Evolutionary conservation across 2,113 vertebrate species (phyloP).

Genomic region (Carassius gibelio): DNA sequence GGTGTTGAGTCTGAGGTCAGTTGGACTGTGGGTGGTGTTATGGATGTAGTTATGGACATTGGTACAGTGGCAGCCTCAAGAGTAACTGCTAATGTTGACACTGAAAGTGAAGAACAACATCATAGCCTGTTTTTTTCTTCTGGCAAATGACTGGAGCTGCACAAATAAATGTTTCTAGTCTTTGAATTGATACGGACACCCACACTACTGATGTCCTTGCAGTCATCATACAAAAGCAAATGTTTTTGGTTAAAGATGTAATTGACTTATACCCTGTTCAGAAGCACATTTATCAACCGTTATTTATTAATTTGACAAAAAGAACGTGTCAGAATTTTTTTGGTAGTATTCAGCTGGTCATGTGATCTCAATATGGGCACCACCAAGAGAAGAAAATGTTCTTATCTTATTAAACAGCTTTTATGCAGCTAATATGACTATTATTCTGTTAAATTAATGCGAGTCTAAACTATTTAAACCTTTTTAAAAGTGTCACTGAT

Average conservation of each 20-base stretch:
- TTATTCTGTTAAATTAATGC: no score
- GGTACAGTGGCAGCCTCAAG: not conserved
- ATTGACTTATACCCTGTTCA: not conserved
- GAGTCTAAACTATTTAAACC: not conserved
- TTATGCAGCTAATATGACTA: not conserved
- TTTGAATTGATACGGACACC: not conserved
- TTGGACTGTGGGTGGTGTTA: slow-evolving; percentile 18
- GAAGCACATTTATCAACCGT: not conserved
- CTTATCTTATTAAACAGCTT: not conserved
- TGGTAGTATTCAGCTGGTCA: not conserved
- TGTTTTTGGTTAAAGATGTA: not conserved
- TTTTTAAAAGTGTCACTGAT: not conserved
- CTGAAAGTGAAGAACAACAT: slow-evolving; percentile 1
- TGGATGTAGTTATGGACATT: slow-evolving; percentile 17
- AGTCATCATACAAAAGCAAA: no score
- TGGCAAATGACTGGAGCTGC: not conserved
- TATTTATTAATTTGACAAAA: not conserved
- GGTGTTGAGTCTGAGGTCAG: slow-evolving; percentile 28
- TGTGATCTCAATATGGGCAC: not conserved
- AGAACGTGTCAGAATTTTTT: not conserved
- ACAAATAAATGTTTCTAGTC: not conserved
- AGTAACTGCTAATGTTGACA: not conserved
- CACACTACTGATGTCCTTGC: not conserved
- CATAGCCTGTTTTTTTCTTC: not conserved
- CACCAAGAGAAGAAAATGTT: not conserved